phyloP scores from a whole-genome alignment of 2,113 vertebrate species.

The Lonchura striata region DNA sequence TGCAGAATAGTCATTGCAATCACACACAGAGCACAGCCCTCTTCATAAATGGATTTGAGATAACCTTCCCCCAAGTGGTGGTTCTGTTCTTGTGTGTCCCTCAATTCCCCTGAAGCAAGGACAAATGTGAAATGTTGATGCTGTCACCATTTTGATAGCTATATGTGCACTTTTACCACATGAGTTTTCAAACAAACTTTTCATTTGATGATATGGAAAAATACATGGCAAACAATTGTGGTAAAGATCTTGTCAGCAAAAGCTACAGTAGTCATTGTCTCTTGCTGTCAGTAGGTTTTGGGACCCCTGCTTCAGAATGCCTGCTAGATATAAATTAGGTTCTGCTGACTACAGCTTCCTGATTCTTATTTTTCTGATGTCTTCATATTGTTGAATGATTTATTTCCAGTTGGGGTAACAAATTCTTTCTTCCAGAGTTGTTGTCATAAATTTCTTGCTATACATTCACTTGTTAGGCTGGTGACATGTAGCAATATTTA shows the following conservation, averaged over 20 bases:
- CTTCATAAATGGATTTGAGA: neutral
- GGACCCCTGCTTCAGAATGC: neutral
- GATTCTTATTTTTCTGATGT: conserved; percentile 1
- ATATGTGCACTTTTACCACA: neutral
- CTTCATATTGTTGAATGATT: conserved; percentile 30
- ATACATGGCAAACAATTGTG: neutral
- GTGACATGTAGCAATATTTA: conserved; percentile 35
- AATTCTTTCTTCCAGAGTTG: conserved; percentile 1
- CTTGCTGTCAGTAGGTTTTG: neutral
- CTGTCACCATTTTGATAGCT: neutral
- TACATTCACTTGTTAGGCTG: neutral
- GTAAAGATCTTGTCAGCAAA: neutral
- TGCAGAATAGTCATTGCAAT: neutral
- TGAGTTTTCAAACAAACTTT: neutral
- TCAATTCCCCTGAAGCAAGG: neutral
- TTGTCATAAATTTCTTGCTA: conserved; percentile 23
- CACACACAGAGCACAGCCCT: neutral
- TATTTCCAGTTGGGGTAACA: neutral
- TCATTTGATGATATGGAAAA: neutral
- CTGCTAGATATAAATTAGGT: neutral
- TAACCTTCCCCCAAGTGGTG: too few relatives aligned
- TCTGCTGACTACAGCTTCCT: neutral
- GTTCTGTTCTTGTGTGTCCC: rapidly evolving
- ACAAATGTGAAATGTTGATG: neutral
- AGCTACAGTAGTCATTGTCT: neutral